Evolutionary conservation across 1,140 invertebrate genomes (phyloP), one percentile per base, ranked within the genome.

Genomic region (Drosophila burlai): DNA sequence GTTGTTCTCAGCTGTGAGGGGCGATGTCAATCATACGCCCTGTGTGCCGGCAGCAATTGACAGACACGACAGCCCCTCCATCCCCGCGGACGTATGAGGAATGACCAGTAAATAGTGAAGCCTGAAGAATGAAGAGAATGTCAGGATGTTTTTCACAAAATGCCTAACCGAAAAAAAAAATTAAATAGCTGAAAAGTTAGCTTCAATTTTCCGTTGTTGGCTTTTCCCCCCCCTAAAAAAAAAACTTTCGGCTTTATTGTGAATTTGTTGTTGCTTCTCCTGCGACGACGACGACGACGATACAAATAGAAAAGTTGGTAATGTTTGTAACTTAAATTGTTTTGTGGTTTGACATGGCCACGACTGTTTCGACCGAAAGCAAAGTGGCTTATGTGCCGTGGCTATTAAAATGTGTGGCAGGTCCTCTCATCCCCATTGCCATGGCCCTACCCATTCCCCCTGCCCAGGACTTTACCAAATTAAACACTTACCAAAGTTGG

Each of bases 281-380:
- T 15, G 15, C 46, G 7, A 15, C 43, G 43, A 45, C 46, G 8
- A 43, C n/a, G 11, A 15, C 31, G 13, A 36, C 13, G 52, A 57
- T 52, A 74, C 82, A 85, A 84, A 85, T 85, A 81, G 82, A 78
- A 84, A 84, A 84, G 68, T 86, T 85, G 74, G 52, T 69, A 86
- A 68, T 86, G 83, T 86, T 82, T 75, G 68, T 61, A 85, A 85
- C 82, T 85, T 86, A 86, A 85, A 85, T 85, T 85, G 82, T 85
- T 85, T 85, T 86, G 82, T 82, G 82, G 82, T 75, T 75, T 82
- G 83, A 85, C 82, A 82, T 82, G 73, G 72, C 73, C 72, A 62
- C 45, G 76, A 78, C 66, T 60, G 54, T 38, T 45, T 45, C 50
- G 47, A 18, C 38, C 59, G 67, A 77, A 64, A 57, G 65, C 62